A percentile compares a stretch with the other conserved stretches of the same genome.
Conservation (phyloP, 2,888 invertebrate species). For the Resseliella maxima region DNA sequence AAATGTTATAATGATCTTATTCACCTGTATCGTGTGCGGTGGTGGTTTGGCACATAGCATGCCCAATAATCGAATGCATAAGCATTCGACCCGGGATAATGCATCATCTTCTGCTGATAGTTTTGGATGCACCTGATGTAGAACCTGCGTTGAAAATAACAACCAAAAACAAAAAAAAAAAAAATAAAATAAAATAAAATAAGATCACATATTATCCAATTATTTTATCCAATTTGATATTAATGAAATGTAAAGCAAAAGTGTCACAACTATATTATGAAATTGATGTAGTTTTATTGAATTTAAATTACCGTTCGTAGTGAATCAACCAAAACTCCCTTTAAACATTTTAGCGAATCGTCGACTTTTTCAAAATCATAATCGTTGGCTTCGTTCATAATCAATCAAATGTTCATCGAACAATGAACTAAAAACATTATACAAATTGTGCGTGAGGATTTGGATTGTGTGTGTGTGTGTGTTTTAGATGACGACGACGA, state of each 20-base stretch:
- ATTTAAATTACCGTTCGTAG: conserved; percentile 89
- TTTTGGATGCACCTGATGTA: conserved; percentile 91
- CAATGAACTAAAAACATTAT: conserved; percentile 45
- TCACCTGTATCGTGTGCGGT: conserved; percentile 81
- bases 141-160: conserved; percentile 72
- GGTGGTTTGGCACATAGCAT: conserved; percentile 89
- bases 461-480: neutral
- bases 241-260: too few relatives aligned
- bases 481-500: neutral
- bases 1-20: neutral
- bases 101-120: conserved; percentile 89
- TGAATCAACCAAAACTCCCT: conserved; percentile 87
- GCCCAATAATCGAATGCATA: conserved; percentile 87
- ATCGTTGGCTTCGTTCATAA: conserved; percentile 59
- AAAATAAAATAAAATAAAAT: too few relatives aligned
- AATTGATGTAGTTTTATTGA: too few relatives aligned
- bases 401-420: conserved; percentile 37
- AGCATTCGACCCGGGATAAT: conserved; percentile 89
- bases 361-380: conserved; percentile 88
- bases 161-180: neutral
- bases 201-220: too few relatives aligned
- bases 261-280: too few relatives aligned
- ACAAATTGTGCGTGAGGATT: neutral
- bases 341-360: conserved; percentile 88
- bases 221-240: too few relatives aligned